phyloP scores from a whole-genome alignment of 1,140 invertebrate species.

The Eriocheir sinensis region DNA sequence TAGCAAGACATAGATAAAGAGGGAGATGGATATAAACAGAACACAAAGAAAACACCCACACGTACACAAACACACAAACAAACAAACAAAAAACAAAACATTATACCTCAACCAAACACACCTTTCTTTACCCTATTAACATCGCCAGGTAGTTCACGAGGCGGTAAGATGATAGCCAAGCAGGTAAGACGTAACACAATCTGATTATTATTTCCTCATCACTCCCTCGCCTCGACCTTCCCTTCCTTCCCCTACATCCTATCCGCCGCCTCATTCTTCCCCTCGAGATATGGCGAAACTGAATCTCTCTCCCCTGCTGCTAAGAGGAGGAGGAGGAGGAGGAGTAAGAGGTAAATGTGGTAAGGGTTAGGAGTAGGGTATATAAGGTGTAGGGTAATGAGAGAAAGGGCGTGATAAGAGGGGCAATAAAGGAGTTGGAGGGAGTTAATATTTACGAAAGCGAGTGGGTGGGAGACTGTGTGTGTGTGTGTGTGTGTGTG shows the following conservation, averaged over 20 bases:
- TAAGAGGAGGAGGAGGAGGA: too few relatives aligned
- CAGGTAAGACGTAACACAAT: too few relatives aligned
- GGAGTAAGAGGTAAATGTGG: neutral
- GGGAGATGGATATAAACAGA: too few relatives aligned
- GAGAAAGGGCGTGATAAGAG: slow-evolving; percentile 17
- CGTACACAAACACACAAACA: too few relatives aligned
- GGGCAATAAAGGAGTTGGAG: neutral
- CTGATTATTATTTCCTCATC: neutral
- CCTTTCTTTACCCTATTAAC: too few relatives aligned
- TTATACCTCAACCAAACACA: too few relatives aligned
- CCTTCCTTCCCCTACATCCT: slow-evolving; percentile 23
- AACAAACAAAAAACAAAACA: too few relatives aligned
- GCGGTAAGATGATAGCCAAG: too few relatives aligned
- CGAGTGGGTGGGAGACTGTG: neutral
- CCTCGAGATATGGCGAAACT: slow-evolving; percentile 6
- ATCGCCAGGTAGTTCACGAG: too few relatives aligned
- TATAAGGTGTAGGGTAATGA: neutral
- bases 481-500: slow-evolving; percentile 9
- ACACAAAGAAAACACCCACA: too few relatives aligned
- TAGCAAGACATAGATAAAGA: too few relatives aligned
- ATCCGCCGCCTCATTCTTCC: neutral
- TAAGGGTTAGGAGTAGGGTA: neutral
- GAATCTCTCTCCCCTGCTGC: slow-evolving; percentile 4
- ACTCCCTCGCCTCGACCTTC: too few relatives aligned
- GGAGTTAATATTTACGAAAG: neutral